These are phyloP conservation scores for Belonocnema kinseyi DNA, from an alignment of 1,140 invertebrate species.

Conservation along the genomic window DNA sequence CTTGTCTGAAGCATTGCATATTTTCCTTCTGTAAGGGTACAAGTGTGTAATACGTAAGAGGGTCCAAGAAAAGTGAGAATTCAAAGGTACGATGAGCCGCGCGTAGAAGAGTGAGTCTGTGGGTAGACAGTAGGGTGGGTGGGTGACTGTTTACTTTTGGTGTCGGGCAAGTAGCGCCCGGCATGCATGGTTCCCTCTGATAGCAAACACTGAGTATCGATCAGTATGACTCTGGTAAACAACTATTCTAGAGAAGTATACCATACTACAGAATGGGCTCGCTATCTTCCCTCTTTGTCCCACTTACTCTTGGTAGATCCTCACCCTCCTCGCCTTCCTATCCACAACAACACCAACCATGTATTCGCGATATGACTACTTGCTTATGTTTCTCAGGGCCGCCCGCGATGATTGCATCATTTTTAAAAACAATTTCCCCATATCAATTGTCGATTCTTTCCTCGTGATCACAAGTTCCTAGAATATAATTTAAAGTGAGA, in stretches of 20 bases:
- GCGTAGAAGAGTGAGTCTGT: conserved; percentile 40
- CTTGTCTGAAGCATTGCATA: background rate
- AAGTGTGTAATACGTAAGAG: background rate
- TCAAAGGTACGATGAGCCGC: too few relatives aligned
- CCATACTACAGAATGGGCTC: conserved; percentile 60
- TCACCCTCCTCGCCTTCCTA: conserved; percentile 57
- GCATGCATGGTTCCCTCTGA: conserved; percentile 72
- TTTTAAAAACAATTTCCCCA: conserved; percentile 47
- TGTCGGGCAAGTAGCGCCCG: conserved; percentile 72
- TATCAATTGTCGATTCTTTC: background rate
- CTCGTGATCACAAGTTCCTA: too few relatives aligned
- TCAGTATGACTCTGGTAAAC: conserved; percentile 76
- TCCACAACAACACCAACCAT: conserved; percentile 61
- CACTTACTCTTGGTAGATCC: conserved; percentile 40
- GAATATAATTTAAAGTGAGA: too few relatives aligned
- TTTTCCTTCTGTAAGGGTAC: too few relatives aligned
- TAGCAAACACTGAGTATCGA: conserved; percentile 75
- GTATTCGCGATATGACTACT: conserved; percentile 66
- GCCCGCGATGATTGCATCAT: conserved; percentile 50
- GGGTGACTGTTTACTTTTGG: conserved; percentile 72
- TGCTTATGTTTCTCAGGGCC: conserved; percentile 65
- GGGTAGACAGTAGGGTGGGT: conserved; percentile 56
- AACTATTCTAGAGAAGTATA: conserved; percentile 73
- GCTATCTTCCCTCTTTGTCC: conserved; percentile 42
- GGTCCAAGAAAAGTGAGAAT: conserved; percentile 31